phyloP scores from a whole-genome alignment of 1,140 invertebrate genomes.

The Drosophila serrata region DNA sequence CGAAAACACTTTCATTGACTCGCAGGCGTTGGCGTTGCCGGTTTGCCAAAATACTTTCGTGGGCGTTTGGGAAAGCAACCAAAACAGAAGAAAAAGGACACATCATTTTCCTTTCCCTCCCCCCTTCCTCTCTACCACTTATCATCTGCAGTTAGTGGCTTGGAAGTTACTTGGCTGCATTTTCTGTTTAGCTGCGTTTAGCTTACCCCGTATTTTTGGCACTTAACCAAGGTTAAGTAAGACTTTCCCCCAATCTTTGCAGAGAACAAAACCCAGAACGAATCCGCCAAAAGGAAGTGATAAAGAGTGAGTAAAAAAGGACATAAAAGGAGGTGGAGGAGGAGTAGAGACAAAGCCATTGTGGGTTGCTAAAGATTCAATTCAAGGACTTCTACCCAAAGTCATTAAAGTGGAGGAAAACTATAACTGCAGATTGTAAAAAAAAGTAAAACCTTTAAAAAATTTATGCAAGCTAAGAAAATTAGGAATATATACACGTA shows the following conservation, averaged over 20 bases:
- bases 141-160: constrained; percentile 61
- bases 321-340: background rate
- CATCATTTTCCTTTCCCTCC: constrained; percentile 10
- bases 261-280: constrained; percentile 20
- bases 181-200: constrained; percentile 53
- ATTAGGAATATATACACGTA: background rate
- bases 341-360: background rate
- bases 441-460: constrained; percentile 2
- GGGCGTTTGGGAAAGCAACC: constrained; percentile 30
- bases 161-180: constrained; percentile 55
- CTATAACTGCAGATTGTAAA: constrained; percentile 9
- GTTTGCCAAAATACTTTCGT: constrained; percentile 25
- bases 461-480: constrained; percentile 1
- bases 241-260: constrained; percentile 28
- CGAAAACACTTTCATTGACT: constrained; percentile 65
- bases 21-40: constrained; percentile 15
- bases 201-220: constrained; percentile 60
- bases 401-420: constrained; percentile 18
- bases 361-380: constrained; percentile 21
- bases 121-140: background rate
- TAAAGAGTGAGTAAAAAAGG: constrained; percentile 22
- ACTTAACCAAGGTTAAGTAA: constrained; percentile 70
- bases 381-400: constrained; percentile 36
- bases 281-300: constrained; percentile 32
- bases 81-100: constrained; percentile 28